Evolutionary conservation across 2,113 vertebrate species (phyloP).

Genomic region (Condylura cristata): DNA sequence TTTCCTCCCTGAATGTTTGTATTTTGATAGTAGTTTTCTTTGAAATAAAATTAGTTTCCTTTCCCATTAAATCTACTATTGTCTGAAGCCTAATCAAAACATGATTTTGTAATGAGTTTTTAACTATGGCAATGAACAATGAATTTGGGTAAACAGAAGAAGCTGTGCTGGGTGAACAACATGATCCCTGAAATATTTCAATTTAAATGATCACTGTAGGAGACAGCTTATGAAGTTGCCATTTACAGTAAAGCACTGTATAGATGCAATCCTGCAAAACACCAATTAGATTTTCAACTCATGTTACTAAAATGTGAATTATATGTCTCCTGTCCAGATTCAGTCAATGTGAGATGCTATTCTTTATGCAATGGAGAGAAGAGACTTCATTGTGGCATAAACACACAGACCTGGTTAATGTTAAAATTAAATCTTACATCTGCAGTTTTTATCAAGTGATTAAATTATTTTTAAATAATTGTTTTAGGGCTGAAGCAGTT

Average conservation of each 20-base stretch:
- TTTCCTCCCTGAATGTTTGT: neutral
- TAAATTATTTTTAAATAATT: slow-evolving; percentile 16
- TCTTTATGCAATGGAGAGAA: neutral
- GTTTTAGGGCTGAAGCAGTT: neutral
- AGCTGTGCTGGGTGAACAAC: neutral
- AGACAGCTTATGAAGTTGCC: neutral
- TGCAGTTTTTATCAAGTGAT: neutral
- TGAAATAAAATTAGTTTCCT: neutral
- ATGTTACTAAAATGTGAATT: slow-evolving; percentile 5
- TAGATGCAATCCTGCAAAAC: slow-evolving; percentile 27
- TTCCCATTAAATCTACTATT: neutral
- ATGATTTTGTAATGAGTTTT: slow-evolving; percentile 49
- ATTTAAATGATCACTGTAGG: neutral
- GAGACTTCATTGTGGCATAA: neutral
- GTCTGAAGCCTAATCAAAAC: slow-evolving; percentile 34
- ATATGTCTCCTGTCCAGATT: neutral
- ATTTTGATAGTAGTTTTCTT: slow-evolving; percentile 20
- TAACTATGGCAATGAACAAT: slow-evolving; percentile 35
- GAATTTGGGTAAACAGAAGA: slow-evolving; percentile 44
- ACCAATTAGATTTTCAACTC: slow-evolving; percentile 8
- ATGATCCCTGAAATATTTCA: slow-evolving; percentile 13
- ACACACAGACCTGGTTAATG: neutral
- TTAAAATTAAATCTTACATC: slow-evolving; percentile 30
- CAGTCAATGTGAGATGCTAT: neutral
- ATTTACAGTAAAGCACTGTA: slow-evolving; percentile 8